Conservation (phyloP, 2,797 vertebrate genomes). For the Pangasius mekongensis region DNA sequence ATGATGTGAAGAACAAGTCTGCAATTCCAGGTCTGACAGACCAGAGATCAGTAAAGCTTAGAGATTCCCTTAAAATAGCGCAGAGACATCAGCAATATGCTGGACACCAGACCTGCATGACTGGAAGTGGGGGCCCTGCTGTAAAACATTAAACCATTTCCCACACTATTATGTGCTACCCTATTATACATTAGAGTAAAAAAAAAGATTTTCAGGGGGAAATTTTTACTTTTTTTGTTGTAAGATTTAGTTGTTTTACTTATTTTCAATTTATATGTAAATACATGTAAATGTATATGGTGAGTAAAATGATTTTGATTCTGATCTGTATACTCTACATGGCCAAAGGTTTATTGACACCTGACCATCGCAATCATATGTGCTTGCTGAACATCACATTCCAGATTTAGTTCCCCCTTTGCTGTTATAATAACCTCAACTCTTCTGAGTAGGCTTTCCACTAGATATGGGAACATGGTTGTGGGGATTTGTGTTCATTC, state of each 20-base stretch:
- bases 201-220: neutral
- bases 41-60: neutral
- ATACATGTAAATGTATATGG: neutral
- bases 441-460: neutral
- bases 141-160: slow-evolving; percentile 2
- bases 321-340: neutral
- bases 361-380: neutral
- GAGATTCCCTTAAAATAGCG: neutral
- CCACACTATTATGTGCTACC: neutral
- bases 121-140: neutral
- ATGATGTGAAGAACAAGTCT: neutral
- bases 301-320: neutral
- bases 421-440: neutral
- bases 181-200: neutral
- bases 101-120: neutral
- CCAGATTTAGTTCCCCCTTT: neutral
- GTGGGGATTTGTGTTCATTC: neutral
- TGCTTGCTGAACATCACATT: neutral
- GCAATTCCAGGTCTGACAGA: no score
- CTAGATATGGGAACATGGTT: neutral
- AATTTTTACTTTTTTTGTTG: neutral
- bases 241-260: neutral
- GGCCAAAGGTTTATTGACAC: neutral
- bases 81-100: neutral
- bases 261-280: neutral